These are phyloP conservation scores for Agrypnia vestita DNA, from an alignment of 1,140 invertebrate species.

Conservation along the genomic window DNA sequence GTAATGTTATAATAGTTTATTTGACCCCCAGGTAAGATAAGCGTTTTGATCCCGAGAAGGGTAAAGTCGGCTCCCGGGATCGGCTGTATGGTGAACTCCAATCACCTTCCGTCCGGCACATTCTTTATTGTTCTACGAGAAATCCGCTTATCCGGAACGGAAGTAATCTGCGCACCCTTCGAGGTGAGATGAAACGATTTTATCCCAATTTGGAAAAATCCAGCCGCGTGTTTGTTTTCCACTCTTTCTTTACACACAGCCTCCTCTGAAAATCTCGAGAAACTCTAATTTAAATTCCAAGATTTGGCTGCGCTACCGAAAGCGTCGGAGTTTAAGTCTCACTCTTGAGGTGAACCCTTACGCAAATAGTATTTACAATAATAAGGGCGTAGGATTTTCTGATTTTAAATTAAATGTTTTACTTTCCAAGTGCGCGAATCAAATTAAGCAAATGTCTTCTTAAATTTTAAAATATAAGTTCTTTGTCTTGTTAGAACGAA, in stretches of 20 bases:
- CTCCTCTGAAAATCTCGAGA: too few species aligned
- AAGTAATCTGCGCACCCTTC: constrained; percentile 21
- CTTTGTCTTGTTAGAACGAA: too few species aligned
- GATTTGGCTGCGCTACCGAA: background rate
- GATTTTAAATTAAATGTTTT: too few species aligned
- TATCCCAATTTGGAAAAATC: constrained; percentile 27
- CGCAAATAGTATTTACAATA: too few species aligned
- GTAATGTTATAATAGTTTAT: constrained; percentile 4
- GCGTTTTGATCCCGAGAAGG: background rate
- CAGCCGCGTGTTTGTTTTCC: background rate
- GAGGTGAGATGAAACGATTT: constrained; percentile 38
- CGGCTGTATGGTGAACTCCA: constrained; percentile 13
- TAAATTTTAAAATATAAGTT: too few species aligned
- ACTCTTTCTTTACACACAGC: constrained; percentile 9
- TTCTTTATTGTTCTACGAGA: constrained; percentile 31
- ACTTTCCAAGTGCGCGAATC: too few species aligned
- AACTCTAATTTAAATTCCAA: constrained; percentile 10
- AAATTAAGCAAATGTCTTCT: too few species aligned
- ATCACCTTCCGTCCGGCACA: constrained; percentile 21
- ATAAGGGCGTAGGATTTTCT: too few species aligned
- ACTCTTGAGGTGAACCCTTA: too few species aligned
- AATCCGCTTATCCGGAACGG: background rate
- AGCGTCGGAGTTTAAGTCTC: background rate
- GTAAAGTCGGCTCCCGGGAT: background rate
- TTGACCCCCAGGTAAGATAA: background rate